Evolutionary conservation across 1,140 invertebrate species (phyloP), one percentile per base, ranked within the genome.

Genomic region (Drosophila erecta): DNA sequence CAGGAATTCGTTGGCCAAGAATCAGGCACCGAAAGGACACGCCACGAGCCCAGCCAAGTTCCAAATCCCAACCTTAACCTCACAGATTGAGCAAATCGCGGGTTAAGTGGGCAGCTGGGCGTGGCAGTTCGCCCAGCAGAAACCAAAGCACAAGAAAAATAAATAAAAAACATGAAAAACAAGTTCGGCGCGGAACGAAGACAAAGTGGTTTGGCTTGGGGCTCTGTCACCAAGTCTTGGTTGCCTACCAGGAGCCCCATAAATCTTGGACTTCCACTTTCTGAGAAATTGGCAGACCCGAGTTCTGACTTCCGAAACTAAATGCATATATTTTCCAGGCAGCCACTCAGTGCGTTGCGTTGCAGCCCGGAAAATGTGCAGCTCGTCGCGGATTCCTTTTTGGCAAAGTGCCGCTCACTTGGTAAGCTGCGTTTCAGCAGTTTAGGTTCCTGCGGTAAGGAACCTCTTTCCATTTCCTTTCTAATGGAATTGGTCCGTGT

Each of bases 321-420:
- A 14, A 27, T 38, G n/a, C 5, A 27, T 22, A 47, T 44, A 24
- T 15, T 33, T 47, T 35, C 10, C 15, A 20, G 46, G 51, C 66
- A 44, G 81, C 81, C 83, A 86, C 81, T 85, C 81, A 85, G 81
- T 49, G 50, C 55, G 56, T 38, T 38, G 40, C 47, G 69, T 83
- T 79, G 73, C 81, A 70, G 67, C 81, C 81, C 81, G 69, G 51
- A 47, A 85, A 70, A 85, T 86, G 77, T 86, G 70, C 60, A 41
- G 55, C 43, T 71, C 37, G 49, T 22, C 30, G 14, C 8, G 12
- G 30, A 20, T 40, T 41, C 56, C 41, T 65, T 59, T 49, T 70
- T 84, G 81, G 81, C 80, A 56, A 38, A 56, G n/a, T 78, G 67
- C 75, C 70, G 17, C 12, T 12, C 14, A 1, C 14, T 38, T 4